Evolutionary conservation across 2,888 invertebrate genomes (phyloP).

Genomic region (Hydropsyche betteni): DNA sequence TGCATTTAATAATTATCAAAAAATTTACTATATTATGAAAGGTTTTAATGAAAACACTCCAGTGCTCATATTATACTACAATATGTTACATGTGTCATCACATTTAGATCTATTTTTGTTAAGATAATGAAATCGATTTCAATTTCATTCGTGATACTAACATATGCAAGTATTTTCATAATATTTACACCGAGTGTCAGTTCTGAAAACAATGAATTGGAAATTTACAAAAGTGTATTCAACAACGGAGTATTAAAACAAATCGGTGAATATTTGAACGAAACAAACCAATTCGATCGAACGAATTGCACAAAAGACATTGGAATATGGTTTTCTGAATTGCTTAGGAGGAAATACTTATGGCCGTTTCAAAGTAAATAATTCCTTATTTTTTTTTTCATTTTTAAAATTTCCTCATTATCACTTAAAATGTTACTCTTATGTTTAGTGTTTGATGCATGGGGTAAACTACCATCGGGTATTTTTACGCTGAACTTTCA

Average conservation of each 20-base stretch:
- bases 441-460: slow-evolving; percentile 27
- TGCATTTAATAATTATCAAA: no score
- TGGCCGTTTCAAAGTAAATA: not conserved
- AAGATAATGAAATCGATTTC: no score
- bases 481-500: slow-evolving; percentile 11
- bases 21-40: no score
- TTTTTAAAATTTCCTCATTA: not conserved
- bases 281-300: not conserved
- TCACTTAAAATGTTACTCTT: not conserved
- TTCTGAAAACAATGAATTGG: not conserved
- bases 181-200: no score
- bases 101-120: not conserved
- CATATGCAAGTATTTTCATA: no score
- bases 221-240: not conserved
- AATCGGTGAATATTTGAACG: not conserved
- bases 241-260: not conserved
- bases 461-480: slow-evolving; percentile 21
- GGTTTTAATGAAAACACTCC: not conserved
- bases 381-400: not conserved
- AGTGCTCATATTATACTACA: no score
- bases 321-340: not conserved
- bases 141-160: no score
- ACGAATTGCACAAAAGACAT: not conserved
- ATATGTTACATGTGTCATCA: not conserved
- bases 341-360: not conserved